Percentiles rank a stretch among this genome's conserved stretches.
Conservation (phyloP, 2,888 invertebrate species). For the Drosophila putrida region DNA sequence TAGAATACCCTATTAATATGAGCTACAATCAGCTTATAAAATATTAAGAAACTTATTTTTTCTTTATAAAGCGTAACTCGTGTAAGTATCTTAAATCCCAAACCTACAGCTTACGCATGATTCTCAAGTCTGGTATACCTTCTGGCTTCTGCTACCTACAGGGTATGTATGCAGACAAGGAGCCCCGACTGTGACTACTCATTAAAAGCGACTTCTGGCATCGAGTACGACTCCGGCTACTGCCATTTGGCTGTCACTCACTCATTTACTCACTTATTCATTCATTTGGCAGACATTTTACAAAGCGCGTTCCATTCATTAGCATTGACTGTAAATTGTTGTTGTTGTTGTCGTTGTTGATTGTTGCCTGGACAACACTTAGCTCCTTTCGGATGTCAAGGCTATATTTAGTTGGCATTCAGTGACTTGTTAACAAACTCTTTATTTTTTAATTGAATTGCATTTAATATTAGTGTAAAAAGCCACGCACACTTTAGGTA, state of each 20-base stretch:
- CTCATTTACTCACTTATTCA: constrained; percentile 64
- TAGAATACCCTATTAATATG: constrained; percentile 16
- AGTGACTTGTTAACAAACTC: constrained; percentile 49
- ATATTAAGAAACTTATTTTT: background rate
- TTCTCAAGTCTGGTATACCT: background rate
- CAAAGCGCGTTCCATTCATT: constrained; percentile 76
- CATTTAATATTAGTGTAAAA: constrained; percentile 35
- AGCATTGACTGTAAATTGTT: constrained; percentile 55
- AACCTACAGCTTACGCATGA: too few species aligned
- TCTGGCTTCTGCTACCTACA: background rate
- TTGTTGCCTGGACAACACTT: constrained; percentile 49
- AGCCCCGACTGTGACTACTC: constrained; percentile 45
- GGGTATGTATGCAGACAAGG: constrained; percentile 25
- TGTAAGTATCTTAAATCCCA: too few species aligned
- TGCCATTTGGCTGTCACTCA: constrained; percentile 79
- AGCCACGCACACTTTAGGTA: background rate
- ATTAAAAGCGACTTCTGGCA: constrained; percentile 57
- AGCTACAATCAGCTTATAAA: background rate
- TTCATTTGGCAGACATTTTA: constrained; percentile 67
- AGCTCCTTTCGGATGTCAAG: constrained; percentile 33
- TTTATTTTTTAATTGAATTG: constrained; percentile 65
- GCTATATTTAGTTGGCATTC: constrained; percentile 51
- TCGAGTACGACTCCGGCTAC: constrained; percentile 22
- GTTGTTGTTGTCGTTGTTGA: constrained; percentile 32
- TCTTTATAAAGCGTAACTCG: background rate